Percentiles rank a stretch among this genome's conserved stretches.
Evolutionary conservation across 1,140 invertebrate genomes (phyloP).

Genomic region (Bathynomus jamesi): DNA sequence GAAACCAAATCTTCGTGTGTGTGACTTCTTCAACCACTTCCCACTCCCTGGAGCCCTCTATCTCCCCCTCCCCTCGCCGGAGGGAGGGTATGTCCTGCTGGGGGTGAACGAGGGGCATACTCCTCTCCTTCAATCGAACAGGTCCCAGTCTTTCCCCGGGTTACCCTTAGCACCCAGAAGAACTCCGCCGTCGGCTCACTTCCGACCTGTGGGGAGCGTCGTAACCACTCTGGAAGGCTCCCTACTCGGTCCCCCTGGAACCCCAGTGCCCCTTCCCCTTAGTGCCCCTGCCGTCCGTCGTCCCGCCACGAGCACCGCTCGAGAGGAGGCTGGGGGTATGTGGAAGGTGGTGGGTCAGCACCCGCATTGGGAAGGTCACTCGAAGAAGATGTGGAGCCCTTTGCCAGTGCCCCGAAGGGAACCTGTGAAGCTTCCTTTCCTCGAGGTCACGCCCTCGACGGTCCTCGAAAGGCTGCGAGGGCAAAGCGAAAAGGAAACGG

Average conservation of each 20-base stretch:
- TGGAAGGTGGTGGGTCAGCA: constrained; percentile 23
- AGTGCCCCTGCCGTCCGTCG: constrained; percentile 12
- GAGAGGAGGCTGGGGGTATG: constrained; percentile 15
- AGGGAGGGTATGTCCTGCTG: background rate
- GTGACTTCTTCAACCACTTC: too few species aligned
- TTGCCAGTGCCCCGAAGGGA: constrained; percentile 14
- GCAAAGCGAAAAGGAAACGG: background rate
- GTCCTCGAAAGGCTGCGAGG: constrained; percentile 25
- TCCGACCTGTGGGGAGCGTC: background rate
- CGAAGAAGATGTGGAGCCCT: constrained; percentile 34
- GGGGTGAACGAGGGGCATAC: background rate
- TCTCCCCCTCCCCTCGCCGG: background rate
- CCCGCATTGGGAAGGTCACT: constrained; percentile 23
- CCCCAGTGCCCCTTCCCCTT: constrained; percentile 1
- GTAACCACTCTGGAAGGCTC: background rate
- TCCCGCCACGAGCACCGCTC: background rate
- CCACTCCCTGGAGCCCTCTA: background rate
- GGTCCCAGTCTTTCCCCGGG: constrained; percentile 24
- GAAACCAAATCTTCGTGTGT: too few species aligned
- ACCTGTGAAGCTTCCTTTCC: constrained; percentile 26
- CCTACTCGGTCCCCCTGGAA: constrained; percentile 2
- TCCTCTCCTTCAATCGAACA: background rate
- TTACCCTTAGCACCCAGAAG: constrained; percentile 3
- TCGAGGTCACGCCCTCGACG: constrained; percentile 24
- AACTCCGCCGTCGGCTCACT: background rate